Percentiles rank a stretch among this genome's conserved stretches.
Conservation (phyloP, 1,140 invertebrate species). For the Riptortus pedestris region DNA sequence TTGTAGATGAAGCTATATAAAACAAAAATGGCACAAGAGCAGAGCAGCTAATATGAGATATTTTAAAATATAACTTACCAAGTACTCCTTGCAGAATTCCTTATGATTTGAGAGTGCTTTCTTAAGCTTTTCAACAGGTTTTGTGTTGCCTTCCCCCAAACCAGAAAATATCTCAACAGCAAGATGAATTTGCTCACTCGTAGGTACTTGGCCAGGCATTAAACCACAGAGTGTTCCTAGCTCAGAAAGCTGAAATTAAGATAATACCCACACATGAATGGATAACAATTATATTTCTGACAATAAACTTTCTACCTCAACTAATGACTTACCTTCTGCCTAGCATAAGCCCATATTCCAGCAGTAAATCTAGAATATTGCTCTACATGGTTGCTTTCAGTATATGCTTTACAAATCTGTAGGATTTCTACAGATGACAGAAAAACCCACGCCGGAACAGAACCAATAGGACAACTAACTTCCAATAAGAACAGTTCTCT, state of each 20-base stretch:
- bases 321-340: slow-evolving; percentile 63
- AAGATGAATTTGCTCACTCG: slow-evolving; percentile 71
- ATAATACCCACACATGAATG: slow-evolving; percentile 11
- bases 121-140: slow-evolving; percentile 68
- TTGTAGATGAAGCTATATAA: no score
- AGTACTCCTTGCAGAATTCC: slow-evolving; percentile 78
- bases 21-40: no score
- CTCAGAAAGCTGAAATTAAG: slow-evolving; percentile 55
- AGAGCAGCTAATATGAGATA: no score
- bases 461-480: slow-evolving; percentile 64
- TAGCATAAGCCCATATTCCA: slow-evolving; percentile 80
- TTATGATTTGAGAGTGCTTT: slow-evolving; percentile 82
- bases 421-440: slow-evolving; percentile 68
- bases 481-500: slow-evolving; percentile 70
- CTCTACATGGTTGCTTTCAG: slow-evolving; percentile 54
- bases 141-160: slow-evolving; percentile 58
- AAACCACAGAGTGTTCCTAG: slow-evolving; percentile 82
- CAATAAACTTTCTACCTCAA: neutral
- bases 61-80: no score
- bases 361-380: slow-evolving; percentile 81
- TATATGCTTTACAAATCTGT: slow-evolving; percentile 57
- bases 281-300: neutral
- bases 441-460: slow-evolving; percentile 86
- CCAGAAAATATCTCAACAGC: slow-evolving; percentile 82
- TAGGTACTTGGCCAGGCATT: slow-evolving; percentile 73